Percentiles rank a stretch among this genome's conserved stretches.
Conservation (phyloP, 2,113 vertebrate species). For the Arvicanthis niloticus region DNA sequence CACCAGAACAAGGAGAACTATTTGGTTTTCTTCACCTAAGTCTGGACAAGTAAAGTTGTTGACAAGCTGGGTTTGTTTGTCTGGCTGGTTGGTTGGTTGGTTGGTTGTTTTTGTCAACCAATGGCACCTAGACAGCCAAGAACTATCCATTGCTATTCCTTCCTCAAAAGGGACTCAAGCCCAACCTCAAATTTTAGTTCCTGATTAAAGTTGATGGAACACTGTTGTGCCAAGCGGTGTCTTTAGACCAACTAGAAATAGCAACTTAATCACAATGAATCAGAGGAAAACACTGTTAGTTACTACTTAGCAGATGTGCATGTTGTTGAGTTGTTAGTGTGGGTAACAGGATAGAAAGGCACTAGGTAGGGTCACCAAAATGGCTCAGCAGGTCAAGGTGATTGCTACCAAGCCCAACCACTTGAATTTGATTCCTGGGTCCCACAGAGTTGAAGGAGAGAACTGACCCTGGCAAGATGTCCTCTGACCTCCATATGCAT, state of each 20-base stretch:
- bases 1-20: not conserved
- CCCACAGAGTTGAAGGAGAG: not conserved
- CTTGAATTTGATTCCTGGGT: not conserved
- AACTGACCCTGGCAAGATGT: not conserved
- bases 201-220: not conserved
- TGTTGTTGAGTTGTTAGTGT: not conserved
- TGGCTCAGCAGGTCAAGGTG: not conserved
- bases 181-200: not conserved
- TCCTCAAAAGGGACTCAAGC: not conserved
- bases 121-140: not conserved
- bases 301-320: not conserved
- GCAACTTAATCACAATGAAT: not conserved
- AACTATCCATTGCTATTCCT: not conserved
- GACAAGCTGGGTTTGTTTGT: not conserved
- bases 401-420: not conserved
- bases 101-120: not conserved
- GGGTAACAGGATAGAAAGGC: not conserved
- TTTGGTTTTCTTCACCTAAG: not conserved
- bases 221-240: not conserved
- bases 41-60: not conserved
- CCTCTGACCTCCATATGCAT: not conserved
- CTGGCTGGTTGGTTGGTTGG: not conserved
- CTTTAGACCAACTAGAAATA: not conserved
- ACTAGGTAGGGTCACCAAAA: not conserved
- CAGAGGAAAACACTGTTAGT: not conserved